These are phyloP conservation scores for Automeris io DNA, from an alignment of 2,888 invertebrate genomes.

Conservation along the genomic window DNA sequence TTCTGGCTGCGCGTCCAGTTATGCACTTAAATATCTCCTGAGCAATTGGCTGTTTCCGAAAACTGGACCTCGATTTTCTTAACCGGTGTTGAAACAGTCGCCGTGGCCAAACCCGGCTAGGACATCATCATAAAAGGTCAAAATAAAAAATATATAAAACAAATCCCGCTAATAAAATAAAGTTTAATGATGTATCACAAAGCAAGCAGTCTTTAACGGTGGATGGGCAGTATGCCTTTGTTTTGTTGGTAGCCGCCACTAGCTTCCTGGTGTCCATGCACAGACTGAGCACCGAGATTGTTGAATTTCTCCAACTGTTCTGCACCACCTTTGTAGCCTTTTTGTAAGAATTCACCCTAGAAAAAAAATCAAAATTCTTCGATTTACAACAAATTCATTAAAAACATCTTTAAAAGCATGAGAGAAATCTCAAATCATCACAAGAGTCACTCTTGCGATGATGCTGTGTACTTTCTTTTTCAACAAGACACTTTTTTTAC, in stretches of 20 bases:
- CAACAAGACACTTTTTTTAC: no score
- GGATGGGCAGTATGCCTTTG: slow-evolving; percentile 76
- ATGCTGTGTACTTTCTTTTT: no score
- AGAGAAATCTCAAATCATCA: no score
- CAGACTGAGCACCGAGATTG: slow-evolving; percentile 77
- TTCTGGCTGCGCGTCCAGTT: no score
- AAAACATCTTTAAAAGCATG: no score
- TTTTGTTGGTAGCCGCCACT: slow-evolving; percentile 75
- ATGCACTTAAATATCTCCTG: no score
- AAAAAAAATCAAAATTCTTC: neutral
- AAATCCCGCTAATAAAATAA: neutral
- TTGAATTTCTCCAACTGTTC: slow-evolving; percentile 77
- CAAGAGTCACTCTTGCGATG: no score
- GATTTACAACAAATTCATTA: no score
- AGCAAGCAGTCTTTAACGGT: slow-evolving; percentile 15
- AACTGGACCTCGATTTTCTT: no score
- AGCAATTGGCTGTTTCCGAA: no score
- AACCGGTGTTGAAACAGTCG: no score
- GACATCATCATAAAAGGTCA: neutral
- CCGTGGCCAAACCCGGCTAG: no score
- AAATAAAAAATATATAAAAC: neutral
- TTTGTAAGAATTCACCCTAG: slow-evolving; percentile 78
- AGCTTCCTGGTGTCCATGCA: slow-evolving; percentile 79
- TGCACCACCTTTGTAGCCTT: slow-evolving; percentile 76
- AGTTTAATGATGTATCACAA: neutral